Evolutionary conservation across 2,888 invertebrate species (phyloP), one percentile per base, ranked within the genome.

Genomic region (Plebejus argus): DNA sequence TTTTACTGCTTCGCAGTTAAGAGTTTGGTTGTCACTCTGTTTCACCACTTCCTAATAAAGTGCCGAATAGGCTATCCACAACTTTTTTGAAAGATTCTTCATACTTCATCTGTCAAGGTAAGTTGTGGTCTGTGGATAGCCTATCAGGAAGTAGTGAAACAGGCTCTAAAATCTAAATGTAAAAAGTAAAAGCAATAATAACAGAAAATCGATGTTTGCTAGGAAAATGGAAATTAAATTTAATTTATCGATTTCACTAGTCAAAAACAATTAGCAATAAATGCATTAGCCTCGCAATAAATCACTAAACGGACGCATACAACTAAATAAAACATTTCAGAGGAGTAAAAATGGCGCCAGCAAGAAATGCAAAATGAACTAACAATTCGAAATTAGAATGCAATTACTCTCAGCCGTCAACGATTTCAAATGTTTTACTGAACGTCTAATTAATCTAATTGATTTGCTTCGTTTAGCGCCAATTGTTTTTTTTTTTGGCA

Each of bases 321-420:
- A 23, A 7, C 61, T 61, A 61, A 61, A 61, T 61, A 61, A 61
- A 61, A 61, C 23, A 10, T 23, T 61, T 61, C 23, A 23, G 61
- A 61, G 23, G 23, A 12, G 61, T 61, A 58, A 72, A 72, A 72
- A 72, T 49, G 72, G 72, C 49, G 72, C 72, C 49, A 45, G 45
- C 23, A 23, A 35, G 4, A 45, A 72, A 72, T 72, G 49, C 72
- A 72, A 72, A 39, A 45, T n/a, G 72, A 72, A 45, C 20, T 20
- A 72, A 45, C 72, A 49, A 49, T 39, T 72, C 45, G 12, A 72
- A 72, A 72, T 72, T 72, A 72, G 72, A 72, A 72, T 45, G 39
- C 49, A 72, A 72, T 39, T 71, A 39, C 39, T 70, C 70, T 70
- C 70, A 70, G 18, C 35, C 5, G 35, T 70, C 70, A 33, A 70